Evolutionary conservation across 1,140 invertebrate genomes (phyloP).

Genomic region (Bombus superbus): DNA sequence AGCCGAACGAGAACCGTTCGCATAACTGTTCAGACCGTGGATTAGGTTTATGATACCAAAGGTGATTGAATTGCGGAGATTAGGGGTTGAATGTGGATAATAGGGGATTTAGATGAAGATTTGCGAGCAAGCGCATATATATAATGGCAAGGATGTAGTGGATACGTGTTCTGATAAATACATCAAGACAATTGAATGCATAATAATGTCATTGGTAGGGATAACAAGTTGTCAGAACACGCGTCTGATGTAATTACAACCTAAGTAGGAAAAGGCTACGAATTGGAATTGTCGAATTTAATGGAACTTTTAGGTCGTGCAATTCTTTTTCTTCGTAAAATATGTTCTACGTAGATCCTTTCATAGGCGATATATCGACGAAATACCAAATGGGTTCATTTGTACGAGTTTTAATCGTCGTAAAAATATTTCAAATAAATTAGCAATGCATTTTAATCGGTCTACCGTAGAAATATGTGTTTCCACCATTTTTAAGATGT

Average conservation of each 20-base stretch:
- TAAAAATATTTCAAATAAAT: too few relatives aligned
- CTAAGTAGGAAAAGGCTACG: too few relatives aligned
- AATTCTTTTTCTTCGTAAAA: too few relatives aligned
- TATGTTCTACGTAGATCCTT: neutral
- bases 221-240: too few relatives aligned
- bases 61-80: neutral
- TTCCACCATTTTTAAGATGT: neutral
- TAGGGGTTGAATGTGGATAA: neutral
- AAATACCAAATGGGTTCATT: neutral
- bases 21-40: neutral
- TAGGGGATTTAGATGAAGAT: neutral
- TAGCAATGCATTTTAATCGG: too few relatives aligned
- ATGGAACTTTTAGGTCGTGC: too few relatives aligned
- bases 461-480: neutral
- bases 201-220: too few relatives aligned
- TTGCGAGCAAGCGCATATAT: neutral
- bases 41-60: neutral
- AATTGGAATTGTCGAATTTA: too few relatives aligned
- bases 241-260: too few relatives aligned
- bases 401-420: neutral
- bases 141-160: neutral
- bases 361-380: too few relatives aligned
- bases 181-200: neutral
- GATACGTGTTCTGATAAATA: neutral
- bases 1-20: too few relatives aligned